Evolutionary conservation across 1,140 invertebrate species (phyloP), one percentile per base, ranked within the genome.

Genomic region (Drosophila sechellia): DNA sequence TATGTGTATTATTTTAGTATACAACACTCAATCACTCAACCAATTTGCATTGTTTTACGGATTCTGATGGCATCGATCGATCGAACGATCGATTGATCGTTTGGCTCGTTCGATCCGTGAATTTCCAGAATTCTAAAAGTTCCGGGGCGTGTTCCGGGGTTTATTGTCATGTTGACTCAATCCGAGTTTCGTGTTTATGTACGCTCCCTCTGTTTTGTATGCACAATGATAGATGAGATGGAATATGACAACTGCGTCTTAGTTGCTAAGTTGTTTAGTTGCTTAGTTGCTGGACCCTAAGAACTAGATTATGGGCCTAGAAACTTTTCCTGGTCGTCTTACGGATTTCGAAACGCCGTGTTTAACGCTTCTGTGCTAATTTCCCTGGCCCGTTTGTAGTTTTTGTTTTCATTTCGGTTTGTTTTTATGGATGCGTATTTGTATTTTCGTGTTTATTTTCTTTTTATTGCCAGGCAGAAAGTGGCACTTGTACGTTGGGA

Each of bases 361-460:
- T 75, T 69, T 74, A 43, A 75, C 71, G 60, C 46, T 20, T 43
- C 31, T 77, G 71, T 86, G 70, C 59, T 58, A 65, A 63, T 74
- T 74, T 79, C 55, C 70, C 66, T 48, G 66, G 48, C 66, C 45
- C 25, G 43, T 60, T 60, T 60, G 50, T 60, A 49, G 69, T 42
- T 59, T 57, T 40, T 74, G 65, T 66, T 74, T 73, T 43, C 56
- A 40, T 55, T 56, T 42, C 45, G n/a, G 42, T 53, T 46, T 25
- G 17, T 58, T 46, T 72, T 52, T 59, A 39, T 58, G 66, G 55
- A 60, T 72, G 68, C 69, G 55, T 75, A 64, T 74, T 61, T 46
- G 43, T 73, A 53, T 73, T 63, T 73, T 74, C 45, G 60, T 64
- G 72, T 75, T 74, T 74, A 74, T 74, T 63, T 74, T 74, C 58